A percentile compares a stretch with the other conserved stretches of the same genome.
Evolutionary conservation across 2,888 invertebrate species (phyloP).

Genomic region (Lasioglossum figueresi): DNA sequence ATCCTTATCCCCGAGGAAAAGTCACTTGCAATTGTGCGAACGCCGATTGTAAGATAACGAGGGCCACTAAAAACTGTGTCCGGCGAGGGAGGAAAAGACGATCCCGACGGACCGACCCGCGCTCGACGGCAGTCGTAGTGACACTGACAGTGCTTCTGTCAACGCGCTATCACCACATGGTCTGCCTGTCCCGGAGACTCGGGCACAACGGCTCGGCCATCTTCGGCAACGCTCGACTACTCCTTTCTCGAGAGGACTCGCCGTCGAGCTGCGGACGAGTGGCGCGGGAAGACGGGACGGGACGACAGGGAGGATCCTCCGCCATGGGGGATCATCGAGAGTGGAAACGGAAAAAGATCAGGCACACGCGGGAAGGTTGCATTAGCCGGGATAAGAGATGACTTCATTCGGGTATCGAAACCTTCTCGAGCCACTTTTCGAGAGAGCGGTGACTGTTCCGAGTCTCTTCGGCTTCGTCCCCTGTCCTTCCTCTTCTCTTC

Average conservation of each 20-base stretch:
- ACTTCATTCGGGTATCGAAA: slow-evolving; percentile 64
- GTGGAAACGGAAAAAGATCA: slow-evolving; percentile 26
- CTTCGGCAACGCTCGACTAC: slow-evolving; percentile 60
- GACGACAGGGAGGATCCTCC: slow-evolving; percentile 45
- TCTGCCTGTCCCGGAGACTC: slow-evolving; percentile 51
- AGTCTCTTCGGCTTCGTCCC: neutral
- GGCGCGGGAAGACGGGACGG: slow-evolving; percentile 13
- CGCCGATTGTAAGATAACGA: neutral
- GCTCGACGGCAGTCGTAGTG: slow-evolving; percentile 75
- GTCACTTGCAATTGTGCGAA: neutral
- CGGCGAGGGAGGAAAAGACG: neutral
- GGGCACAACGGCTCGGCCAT: slow-evolving; percentile 52
- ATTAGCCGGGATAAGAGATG: slow-evolving; percentile 64
- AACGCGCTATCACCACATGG: slow-evolving; percentile 80
- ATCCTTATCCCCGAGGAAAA: neutral
- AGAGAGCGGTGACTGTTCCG: slow-evolving; percentile 22
- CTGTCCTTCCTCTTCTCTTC: neutral
- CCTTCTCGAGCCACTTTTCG: slow-evolving; percentile 32
- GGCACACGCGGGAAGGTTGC: slow-evolving; percentile 35
- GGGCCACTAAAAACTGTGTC: neutral
- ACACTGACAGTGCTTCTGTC: slow-evolving; percentile 83
- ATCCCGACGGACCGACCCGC: slow-evolving; percentile 26
- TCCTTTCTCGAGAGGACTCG: slow-evolving; percentile 63
- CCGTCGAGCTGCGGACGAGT: neutral
- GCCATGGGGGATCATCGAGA: slow-evolving; percentile 21